Conservation (phyloP, 2,888 invertebrate genomes). For the Sepioteuthis lessoniana region DNA sequence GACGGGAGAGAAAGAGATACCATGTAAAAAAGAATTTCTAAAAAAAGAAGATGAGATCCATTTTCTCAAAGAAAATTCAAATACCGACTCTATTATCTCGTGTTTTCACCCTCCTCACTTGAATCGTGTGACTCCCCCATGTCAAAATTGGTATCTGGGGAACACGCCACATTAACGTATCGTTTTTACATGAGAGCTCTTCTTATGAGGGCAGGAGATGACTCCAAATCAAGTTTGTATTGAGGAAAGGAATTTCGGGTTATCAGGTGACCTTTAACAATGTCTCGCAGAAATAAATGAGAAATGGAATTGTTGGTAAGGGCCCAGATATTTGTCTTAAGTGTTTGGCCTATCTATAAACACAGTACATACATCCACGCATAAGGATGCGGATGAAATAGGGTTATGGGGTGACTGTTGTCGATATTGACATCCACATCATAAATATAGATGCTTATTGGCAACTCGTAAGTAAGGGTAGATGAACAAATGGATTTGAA, state of each 20-base stretch:
- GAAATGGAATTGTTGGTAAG: not conserved
- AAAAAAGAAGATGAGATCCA: too few species aligned
- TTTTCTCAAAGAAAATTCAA: too few species aligned
- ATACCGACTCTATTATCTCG: too few species aligned
- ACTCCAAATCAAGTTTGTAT: not conserved
- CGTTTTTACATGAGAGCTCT: not conserved
- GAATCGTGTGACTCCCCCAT: not conserved
- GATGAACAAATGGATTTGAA: not conserved
- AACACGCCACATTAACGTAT: not conserved
- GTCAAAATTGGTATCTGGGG: not conserved
- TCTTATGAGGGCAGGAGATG: not conserved
- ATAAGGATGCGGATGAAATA: not conserved
- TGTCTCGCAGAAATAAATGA: not conserved
- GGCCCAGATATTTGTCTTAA: not conserved
- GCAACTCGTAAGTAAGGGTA: not conserved
- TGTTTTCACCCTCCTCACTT: fast-evolving
- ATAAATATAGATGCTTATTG: not conserved
- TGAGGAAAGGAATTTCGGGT: not conserved
- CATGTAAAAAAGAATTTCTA: too few species aligned
- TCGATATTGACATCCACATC: not conserved
- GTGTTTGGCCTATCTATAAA: not conserved
- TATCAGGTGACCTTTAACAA: not conserved
- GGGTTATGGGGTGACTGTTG: not conserved
- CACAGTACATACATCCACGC: not conserved
- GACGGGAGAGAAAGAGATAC: too few species aligned